Evolutionary conservation across 2,888 invertebrate species (phyloP).

Genomic region (Leptinotarsa haldemani): DNA sequence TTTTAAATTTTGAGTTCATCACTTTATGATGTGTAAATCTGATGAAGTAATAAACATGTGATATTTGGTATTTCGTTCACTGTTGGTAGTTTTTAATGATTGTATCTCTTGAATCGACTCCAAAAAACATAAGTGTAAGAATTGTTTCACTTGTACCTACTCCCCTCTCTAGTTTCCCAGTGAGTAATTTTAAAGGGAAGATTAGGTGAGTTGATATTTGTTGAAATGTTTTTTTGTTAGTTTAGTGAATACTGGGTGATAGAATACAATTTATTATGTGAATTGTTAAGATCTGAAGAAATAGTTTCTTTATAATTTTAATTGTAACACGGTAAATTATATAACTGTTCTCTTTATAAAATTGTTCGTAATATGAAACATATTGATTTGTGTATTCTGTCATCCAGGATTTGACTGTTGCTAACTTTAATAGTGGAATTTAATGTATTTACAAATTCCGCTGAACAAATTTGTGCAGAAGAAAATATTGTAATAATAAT

Average conservation of each 20-base stretch:
- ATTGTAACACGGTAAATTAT: too few relatives aligned
- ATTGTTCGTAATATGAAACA: neutral
- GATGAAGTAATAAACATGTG: neutral
- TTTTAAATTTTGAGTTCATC: neutral
- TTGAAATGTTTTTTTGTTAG: neutral
- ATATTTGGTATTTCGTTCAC: neutral
- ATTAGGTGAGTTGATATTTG: neutral
- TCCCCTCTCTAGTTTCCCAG: neutral
- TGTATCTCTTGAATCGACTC: too few relatives aligned
- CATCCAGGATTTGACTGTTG: neutral
- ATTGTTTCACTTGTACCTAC: neutral
- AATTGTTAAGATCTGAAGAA: neutral
- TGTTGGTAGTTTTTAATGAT: too few relatives aligned
- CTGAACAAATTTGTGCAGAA: neutral
- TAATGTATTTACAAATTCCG: neutral
- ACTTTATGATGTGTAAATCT: neutral
- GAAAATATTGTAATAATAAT: neutral
- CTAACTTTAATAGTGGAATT: neutral
- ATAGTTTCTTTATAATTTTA: neutral
- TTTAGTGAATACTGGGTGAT: neutral
- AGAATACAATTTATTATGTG: neutral
- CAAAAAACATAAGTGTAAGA: neutral
- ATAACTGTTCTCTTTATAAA: too few relatives aligned
- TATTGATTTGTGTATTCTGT: neutral
- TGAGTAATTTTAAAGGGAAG: neutral